Conservation (phyloP, 1,140 invertebrate species). For the Zaprionus vittiger region DNA sequence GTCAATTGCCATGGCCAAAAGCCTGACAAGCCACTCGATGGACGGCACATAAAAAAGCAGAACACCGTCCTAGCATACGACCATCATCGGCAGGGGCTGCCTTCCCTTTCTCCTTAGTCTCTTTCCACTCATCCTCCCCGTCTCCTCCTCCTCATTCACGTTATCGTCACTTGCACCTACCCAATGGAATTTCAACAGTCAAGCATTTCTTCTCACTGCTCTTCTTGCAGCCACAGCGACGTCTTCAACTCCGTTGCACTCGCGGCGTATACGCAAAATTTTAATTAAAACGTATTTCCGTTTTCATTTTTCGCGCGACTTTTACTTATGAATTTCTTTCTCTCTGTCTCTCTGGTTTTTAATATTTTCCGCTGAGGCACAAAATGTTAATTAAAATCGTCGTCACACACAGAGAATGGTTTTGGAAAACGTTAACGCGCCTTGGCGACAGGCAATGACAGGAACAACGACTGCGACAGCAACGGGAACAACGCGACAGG, state of each 20-base stretch:
- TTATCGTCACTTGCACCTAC: conserved; percentile 47
- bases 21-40: conserved; percentile 25
- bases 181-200: conserved; percentile 22
- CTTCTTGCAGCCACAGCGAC: conserved; percentile 1
- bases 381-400: conserved; percentile 71
- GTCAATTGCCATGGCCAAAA: conserved; percentile 35
- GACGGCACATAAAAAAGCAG: not conserved
- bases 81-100: not conserved
- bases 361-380: conserved; percentile 42
- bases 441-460: no score
- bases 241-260: conserved; percentile 5
- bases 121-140: not conserved
- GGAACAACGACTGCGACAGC: not conserved
- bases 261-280: conserved; percentile 42
- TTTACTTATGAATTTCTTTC: conserved; percentile 1
- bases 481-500: conserved; percentile 56
- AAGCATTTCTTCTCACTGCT: not conserved
- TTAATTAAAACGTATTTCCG: conserved; percentile 68
- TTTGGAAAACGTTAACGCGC: conserved; percentile 10
- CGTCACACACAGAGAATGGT: not conserved
- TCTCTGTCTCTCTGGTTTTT: not conserved
- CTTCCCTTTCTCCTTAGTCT: not conserved
- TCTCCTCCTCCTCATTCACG: not conserved
- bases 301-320: conserved; percentile 3
- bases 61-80: not conserved